Base-by-base conservation (phyloP, 2,113 vertebrate genomes). In the Pterophyllum scalare region DNA sequence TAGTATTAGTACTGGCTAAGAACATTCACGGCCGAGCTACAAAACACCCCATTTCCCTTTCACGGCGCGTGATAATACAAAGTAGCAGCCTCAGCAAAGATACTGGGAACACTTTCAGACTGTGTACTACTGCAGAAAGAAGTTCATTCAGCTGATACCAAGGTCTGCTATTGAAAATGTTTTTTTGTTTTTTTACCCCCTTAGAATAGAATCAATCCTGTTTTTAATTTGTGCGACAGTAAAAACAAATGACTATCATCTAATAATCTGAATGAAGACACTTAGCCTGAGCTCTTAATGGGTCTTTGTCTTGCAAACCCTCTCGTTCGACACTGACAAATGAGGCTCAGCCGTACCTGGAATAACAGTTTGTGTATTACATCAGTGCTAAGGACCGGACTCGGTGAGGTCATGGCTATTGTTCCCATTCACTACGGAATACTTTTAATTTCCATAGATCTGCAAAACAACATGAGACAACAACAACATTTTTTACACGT, bases 201-300 rank as follows among this genome's bases (percentile, higher is more conserved):
- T 8, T 58, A 77, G 65, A 91, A 89, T 76, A 88, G 82, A 85
- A 52, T 90, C 81, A 31, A 85, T 89, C 80, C 78, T 33, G 57
- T 62, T 46, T 75, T 86, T 85, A 77, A 75, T 59, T 31, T 20
- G 11, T 38, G 67, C 80, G 80, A 74, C 80, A 70, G 84, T 79
- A 83, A 91, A 92, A 91, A 91, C 89, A 88, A 94, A 94, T 93
- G 83, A 75, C 60, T 84, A 84, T 92, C 90, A 92, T 92, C 89
- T 92, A 92, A 91, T 93, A 92, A 93, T 93, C 87, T 5, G 79
- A 90, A 87, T 90, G 81, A 92, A 78, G 84, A 92, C 94, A 94
- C 91, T 93, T 94, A 93, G 91, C 81, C 85, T 40, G 83, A 87
- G 87, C 67, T 61, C 88, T 80, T 93, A 94, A 93, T 93, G 92